Evolutionary conservation across 2,113 vertebrate genomes (phyloP).

Genomic region (Climacteris rufus): DNA sequence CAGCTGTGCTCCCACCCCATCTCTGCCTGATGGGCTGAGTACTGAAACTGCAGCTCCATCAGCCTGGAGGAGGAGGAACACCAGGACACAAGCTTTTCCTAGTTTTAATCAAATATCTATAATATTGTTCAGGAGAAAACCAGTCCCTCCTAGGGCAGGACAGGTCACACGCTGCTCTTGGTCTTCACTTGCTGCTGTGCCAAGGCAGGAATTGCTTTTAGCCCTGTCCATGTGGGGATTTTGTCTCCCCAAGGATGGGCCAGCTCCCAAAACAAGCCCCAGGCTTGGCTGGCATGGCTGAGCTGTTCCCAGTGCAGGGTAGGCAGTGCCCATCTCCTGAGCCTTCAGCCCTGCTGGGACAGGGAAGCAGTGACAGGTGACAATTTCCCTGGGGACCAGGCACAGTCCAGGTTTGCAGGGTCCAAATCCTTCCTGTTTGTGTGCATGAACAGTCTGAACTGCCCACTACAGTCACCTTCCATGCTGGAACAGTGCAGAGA

Average conservation of each 20-base stretch:
- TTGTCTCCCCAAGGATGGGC: not conserved
- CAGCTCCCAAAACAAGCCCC: not conserved
- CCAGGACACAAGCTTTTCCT: not conserved
- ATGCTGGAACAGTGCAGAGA: not conserved
- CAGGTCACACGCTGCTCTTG: not conserved
- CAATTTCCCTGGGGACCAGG: not conserved
- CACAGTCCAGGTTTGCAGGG: not conserved
- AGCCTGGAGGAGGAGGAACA: not conserved
- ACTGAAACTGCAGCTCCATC: not conserved
- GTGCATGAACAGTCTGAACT: not conserved
- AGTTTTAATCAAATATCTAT: not conserved
- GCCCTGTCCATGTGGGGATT: not conserved
- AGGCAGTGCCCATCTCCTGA: not conserved
- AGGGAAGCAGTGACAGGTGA: not conserved
- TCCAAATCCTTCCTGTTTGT: not conserved
- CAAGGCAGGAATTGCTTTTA: not conserved
- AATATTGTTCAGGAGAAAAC: not conserved
- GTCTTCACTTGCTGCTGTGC: not conserved
- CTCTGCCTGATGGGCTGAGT: slow-evolving; percentile 14
- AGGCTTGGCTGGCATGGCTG: not conserved
- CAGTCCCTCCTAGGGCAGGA: not conserved
- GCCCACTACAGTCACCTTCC: not conserved
- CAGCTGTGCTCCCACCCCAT: not conserved
- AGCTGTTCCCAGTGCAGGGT: not conserved
- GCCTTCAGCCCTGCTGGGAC: not conserved